Base-by-base conservation (phyloP, 2,797 vertebrate species). In the Molossus molossus region DNA sequence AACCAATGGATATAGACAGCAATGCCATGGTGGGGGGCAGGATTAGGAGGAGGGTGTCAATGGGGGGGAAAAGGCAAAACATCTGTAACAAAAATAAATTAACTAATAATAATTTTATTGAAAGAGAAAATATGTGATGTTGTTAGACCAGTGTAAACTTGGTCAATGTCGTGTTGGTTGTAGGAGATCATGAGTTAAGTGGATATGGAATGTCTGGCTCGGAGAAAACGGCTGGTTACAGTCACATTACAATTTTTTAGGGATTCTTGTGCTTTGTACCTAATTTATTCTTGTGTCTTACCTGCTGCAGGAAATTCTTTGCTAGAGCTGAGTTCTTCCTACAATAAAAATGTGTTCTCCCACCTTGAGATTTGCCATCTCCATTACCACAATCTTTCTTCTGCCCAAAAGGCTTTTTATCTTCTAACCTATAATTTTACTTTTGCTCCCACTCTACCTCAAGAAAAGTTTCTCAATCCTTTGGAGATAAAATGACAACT, bases 351-450 rank as follows among this genome's bases (percentile, higher is more conserved):
- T 85, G 45, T 82, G 73, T 81, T 90, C 87, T 92, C 95, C 87
- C 93, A 90, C 79, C 77, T 94, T 92, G 72, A 96, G 77, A 86
- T 65, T 21, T 67, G 72, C 73, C 70, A 40, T 91, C 77, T 96
- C 84, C 88, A 88, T 97, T 93, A 96, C 18, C 25, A 6, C 20
- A 55, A n/a, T 81, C 69, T 90, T 96, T 93, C 73, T 81, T 95
- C 48, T 82, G 57, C 64, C 88, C 90, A 57, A 82, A 92, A 95
- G 69, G 62, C 58, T 90, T 87, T 95, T 97, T 86, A 88, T 97
- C 87, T 94, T 60, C 60, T 97, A 96, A 95, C 90, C 87, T 95
- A 80, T 95, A 95, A 97, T 97, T 97, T 97, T 90, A 81, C 76
- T 94, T 85, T 65, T 96, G 84, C 53, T 94, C 75, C 87, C 87